phyloP scores from a whole-genome alignment of 2,888 invertebrate species.

The Ophioninae sp. region DNA sequence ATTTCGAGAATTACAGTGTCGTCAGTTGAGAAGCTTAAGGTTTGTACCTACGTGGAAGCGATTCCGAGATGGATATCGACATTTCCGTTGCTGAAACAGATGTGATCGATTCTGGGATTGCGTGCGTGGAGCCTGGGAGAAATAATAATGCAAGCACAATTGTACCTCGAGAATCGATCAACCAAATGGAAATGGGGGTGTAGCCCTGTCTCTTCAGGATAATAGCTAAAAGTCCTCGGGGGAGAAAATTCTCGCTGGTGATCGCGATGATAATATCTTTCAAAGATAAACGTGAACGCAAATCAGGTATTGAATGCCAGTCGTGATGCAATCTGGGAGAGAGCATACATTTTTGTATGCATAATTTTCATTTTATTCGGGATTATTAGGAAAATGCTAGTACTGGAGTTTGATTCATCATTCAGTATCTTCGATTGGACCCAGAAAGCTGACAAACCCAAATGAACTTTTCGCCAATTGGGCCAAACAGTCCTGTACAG shows the following conservation, averaged over 20 bases:
- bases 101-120: conserved; percentile 47
- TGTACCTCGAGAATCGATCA: conserved; percentile 18
- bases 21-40: conserved; percentile 30
- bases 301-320: not conserved
- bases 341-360: not conserved
- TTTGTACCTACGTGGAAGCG: conserved; percentile 25
- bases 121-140: conserved; percentile 23
- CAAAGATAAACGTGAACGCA: not conserved
- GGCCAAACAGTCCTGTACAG: not conserved
- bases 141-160: conserved; percentile 42
- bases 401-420: no score
- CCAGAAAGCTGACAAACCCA: not conserved
- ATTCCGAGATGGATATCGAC: conserved; percentile 23
- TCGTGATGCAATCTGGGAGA: not conserved
- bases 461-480: not conserved
- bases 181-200: conserved; percentile 42
- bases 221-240: conserved; percentile 41
- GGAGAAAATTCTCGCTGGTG: conserved; percentile 18
- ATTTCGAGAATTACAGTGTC: not conserved
- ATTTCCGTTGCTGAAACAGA: conserved; percentile 38
- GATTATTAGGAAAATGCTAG: not conserved
- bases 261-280: conserved; percentile 6
- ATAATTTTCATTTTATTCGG: not conserved
- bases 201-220: conserved; percentile 28
- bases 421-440: no score